Evolutionary conservation across 2,113 vertebrate genomes (phyloP), one percentile per base, ranked within the genome.

Genomic region (Otocyon megalotis): DNA sequence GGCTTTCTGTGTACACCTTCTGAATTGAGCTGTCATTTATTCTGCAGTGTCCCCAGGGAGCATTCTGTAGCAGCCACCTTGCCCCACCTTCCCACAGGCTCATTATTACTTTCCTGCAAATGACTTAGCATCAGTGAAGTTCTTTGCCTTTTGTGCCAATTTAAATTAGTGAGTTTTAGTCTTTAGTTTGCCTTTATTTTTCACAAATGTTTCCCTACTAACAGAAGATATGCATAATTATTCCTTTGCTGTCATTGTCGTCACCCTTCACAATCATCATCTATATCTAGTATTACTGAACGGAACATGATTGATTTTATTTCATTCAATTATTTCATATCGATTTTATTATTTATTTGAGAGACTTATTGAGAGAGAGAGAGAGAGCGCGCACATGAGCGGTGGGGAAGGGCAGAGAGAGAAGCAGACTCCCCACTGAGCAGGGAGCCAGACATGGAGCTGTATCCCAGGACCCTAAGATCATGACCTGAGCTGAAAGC

Each of bases 81-180:
- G 37, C 14, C 43, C 9, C 0, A 8, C 35, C 8, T 48, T 54
- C 19, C 30, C 72, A 24, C 1, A 3, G 37, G 19, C 53, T 50
- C 3, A 2, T 32, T 60, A 54, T 20, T n/a, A 15, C 28, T 62
- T 62, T 24, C n/a, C 22, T 60, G 19, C 26, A 37, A 58, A 37
- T 2, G 48, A 14, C 16, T 60, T 53, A 14, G 37, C 43, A 43
- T 69, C 17, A 28, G 37, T 24, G 19, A 50, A 37, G 63, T 43
- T 60, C 84, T 77, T 88, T 81, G 62, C 54, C 20, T 74, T 82
- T 93, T 71, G 95, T 74, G 72, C 14, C 43, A 80, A 3, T 50
- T 8, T 37, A n/a, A 77, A 63, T 62, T 84, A 30, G 3, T 88
- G 43, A 67, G 30, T 76, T 84, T 35, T 58, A 4, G 48, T 67